Percentiles rank a stretch among this genome's conserved stretches.
Evolutionary conservation across 2,113 vertebrate species (phyloP).

Genomic region (Protomyctophum bolini): DNA sequence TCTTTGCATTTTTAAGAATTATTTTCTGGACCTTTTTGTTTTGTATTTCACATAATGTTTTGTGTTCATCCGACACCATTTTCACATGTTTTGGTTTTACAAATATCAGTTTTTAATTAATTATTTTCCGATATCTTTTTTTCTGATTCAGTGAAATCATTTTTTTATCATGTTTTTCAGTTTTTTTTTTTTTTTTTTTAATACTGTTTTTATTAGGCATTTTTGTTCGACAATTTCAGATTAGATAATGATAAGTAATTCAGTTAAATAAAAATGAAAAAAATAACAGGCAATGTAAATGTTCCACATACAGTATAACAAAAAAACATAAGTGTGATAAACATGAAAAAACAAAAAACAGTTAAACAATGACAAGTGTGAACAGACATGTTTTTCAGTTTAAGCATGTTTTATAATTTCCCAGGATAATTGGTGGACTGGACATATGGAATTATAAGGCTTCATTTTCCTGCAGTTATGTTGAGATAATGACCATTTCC

Average conservation of each 20-base stretch:
- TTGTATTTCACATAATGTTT: conserved; percentile 39
- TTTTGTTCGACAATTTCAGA: no score
- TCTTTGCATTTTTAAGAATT: conserved; percentile 31
- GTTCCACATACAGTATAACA: no score
- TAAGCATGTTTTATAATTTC: conserved; percentile 3
- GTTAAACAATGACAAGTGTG: no score
- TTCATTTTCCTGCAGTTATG: not conserved
- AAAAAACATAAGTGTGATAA: no score
- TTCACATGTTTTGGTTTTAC: not conserved
- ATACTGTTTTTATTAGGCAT: no score
- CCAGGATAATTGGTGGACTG: conserved; percentile 8
- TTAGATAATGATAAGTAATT: no score
- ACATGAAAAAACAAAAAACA: no score
- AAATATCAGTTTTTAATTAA: conserved; percentile 37
- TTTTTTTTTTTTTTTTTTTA: no score
- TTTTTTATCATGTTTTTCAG: not conserved
- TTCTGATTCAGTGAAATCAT: conserved; percentile 16
- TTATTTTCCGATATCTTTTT: conserved; percentile 30
- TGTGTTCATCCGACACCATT: conserved; percentile 24
- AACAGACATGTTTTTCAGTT: not conserved
- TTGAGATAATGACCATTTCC: not conserved
- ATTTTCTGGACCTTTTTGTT: conserved; percentile 40
- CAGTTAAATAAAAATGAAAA: no score
- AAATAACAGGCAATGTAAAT: no score
- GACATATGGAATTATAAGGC: not conserved